phyloP scores from a whole-genome alignment of 1,140 invertebrate genomes.

The Drosophila guanche region DNA sequence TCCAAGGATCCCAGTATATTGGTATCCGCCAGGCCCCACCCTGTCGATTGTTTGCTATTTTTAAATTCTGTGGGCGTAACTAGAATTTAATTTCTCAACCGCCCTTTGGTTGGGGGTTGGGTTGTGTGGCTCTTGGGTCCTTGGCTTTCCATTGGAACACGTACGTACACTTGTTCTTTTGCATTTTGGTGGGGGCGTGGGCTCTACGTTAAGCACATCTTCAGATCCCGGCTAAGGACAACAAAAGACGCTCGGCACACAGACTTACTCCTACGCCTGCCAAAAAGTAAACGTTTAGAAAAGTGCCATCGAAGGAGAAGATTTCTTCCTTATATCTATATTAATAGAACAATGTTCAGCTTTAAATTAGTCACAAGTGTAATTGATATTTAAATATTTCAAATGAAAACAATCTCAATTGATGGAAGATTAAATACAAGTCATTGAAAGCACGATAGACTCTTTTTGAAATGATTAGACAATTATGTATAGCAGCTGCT shows the following conservation, averaged over 20 bases:
- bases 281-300: conserved; percentile 1
- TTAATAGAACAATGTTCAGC: conserved; percentile 13
- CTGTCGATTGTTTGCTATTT: conserved; percentile 42
- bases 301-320: too few species aligned
- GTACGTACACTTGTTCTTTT: conserved; percentile 35
- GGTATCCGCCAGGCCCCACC: not conserved
- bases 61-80: conserved; percentile 68
- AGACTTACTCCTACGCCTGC: not conserved
- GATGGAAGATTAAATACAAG: too few species aligned
- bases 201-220: conserved; percentile 35
- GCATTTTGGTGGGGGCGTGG: not conserved
- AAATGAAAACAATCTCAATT: not conserved
- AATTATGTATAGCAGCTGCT: too few species aligned
- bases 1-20: conserved; percentile 29
- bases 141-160: conserved; percentile 36
- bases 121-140: conserved; percentile 15
- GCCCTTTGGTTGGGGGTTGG: conserved; percentile 30
- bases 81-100: conserved; percentile 69
- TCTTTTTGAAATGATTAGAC: too few species aligned
- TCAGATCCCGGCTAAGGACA: conserved; percentile 2
- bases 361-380: not conserved
- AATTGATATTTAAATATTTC: not conserved
- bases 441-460: too few species aligned
- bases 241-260: conserved; percentile 25
- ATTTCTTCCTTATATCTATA: conserved; percentile 12